Evolutionary conservation across 2,113 vertebrate genomes (phyloP), one percentile per base, ranked within the genome.

Genomic region (Toxotes jaculatrix): DNA sequence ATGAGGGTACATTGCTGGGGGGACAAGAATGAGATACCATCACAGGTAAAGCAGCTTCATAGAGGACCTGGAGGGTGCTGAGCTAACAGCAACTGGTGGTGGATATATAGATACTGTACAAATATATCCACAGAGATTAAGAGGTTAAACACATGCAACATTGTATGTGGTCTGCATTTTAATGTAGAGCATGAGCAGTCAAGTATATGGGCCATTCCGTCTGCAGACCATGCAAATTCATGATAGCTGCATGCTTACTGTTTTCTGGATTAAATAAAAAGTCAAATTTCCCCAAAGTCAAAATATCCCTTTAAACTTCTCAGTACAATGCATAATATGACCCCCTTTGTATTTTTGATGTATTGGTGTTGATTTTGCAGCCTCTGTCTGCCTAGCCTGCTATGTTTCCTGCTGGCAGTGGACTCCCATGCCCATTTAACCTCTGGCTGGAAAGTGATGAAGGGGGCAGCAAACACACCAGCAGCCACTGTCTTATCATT

Each of bases 401-500:
- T 66, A 0, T 17, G 61, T 65, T 32, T 72, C 67, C 23, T 74
- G 38, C 61, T 79, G 61, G 45, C 74, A 82, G 47, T 53, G 60
- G 56, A 43, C 56, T 63, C 65, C 36, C 64, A 55, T 74, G 27
- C 73, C 63, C 34, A 51, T 83, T 86, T 77, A 85, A 88, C 81
- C 83, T 88, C 74, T 63, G 63, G 17, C 76, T 77, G 34, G 34
- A 61, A 69, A 68, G 55, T 13, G 16, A 31, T 34, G 84, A 19
- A 68, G 60, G 36, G 75, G 65, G 78, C 75, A 69, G 79, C 59
- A 77, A 83, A 75, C 73, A 77, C 38, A 83, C 6, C 3, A 38
- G 60, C 61, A 84, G 73, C 53, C 34, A 81, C 85, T 75, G 84
- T 77, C 85, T 85, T 82, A 88, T 85, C 62, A 77, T 83, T 72